A percentile compares a stretch with the other conserved stretches of the same genome.
Conservation (phyloP, 2,888 invertebrate species). For the Drosophila robusta region DNA sequence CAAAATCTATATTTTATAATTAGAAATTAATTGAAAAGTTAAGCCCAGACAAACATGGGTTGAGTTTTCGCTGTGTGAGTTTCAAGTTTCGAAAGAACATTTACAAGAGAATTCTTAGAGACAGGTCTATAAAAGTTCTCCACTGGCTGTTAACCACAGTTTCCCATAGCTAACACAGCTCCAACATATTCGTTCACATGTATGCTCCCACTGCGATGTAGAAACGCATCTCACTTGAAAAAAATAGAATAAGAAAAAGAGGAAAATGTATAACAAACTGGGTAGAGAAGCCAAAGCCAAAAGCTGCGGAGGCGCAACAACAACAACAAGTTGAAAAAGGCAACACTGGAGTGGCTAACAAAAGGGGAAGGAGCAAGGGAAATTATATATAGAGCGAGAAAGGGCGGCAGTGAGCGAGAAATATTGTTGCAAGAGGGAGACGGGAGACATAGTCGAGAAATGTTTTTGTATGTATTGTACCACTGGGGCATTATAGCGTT, state of each 20-base stretch:
- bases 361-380: slow-evolving; percentile 27
- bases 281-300: slow-evolving; percentile 56
- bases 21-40: too few relatives aligned
- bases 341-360: slow-evolving; percentile 62
- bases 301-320: slow-evolving; percentile 46
- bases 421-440: slow-evolving; percentile 9
- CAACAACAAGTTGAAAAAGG: slow-evolving; percentile 54
- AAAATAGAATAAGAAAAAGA: slow-evolving; percentile 24
- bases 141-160: slow-evolving; percentile 43
- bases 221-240: slow-evolving; percentile 51
- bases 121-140: slow-evolving; percentile 31
- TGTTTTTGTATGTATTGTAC: slow-evolving; percentile 75
- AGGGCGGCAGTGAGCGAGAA: background rate
- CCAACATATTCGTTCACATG: slow-evolving; percentile 4
- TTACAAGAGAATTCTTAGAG: slow-evolving; percentile 1
- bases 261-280: slow-evolving; percentile 28
- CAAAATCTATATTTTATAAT: too few relatives aligned
- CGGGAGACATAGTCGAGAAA: slow-evolving; percentile 61
- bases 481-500: slow-evolving; percentile 85
- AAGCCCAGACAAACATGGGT: too few relatives aligned
- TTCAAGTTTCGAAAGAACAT: too few relatives aligned
- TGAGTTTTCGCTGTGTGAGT: too few relatives aligned
- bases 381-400: background rate
- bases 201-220: slow-evolving; percentile 9
- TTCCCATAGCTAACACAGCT: slow-evolving; percentile 15